phyloP scores from a whole-genome alignment of 2,888 invertebrate species.

The Siphonodentalium dalli region DNA sequence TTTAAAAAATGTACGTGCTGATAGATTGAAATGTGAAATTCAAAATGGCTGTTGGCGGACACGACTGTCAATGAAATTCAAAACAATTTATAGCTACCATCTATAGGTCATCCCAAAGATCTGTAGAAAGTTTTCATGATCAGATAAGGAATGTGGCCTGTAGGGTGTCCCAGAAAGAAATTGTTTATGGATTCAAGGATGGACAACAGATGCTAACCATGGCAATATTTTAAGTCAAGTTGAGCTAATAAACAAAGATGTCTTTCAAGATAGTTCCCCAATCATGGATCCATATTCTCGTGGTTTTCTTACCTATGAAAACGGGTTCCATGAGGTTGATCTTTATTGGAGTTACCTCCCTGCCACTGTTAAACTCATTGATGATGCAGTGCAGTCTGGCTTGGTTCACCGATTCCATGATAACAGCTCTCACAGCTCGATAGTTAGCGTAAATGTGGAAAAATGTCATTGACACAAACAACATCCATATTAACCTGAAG shows the following conservation, averaged over 20 bases:
- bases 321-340: conserved; percentile 80
- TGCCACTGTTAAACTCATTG: conserved; percentile 73
- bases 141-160: too few relatives aligned
- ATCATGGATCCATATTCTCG: not conserved
- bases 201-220: not conserved
- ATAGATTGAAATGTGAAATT: too few relatives aligned
- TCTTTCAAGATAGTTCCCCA: not conserved
- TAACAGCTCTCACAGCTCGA: conserved; percentile 81
- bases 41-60: too few relatives aligned
- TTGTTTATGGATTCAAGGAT: too few relatives aligned
- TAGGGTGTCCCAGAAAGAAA: too few relatives aligned
- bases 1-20: too few relatives aligned
- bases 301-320: conserved; percentile 59
- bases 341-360: conserved; percentile 72
- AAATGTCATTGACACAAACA: conserved; percentile 78
- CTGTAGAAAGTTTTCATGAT: too few relatives aligned
- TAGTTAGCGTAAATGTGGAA: conserved; percentile 89
- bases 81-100: too few relatives aligned
- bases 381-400: conserved; percentile 76
- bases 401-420: conserved; percentile 82
- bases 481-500: conserved; percentile 74
- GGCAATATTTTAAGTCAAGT: not conserved
- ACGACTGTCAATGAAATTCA: too few relatives aligned
- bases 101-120: too few relatives aligned
- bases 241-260: conserved; percentile 1